Conservation (phyloP, 2,797 vertebrate species). For the Synanceia verrucosa region DNA sequence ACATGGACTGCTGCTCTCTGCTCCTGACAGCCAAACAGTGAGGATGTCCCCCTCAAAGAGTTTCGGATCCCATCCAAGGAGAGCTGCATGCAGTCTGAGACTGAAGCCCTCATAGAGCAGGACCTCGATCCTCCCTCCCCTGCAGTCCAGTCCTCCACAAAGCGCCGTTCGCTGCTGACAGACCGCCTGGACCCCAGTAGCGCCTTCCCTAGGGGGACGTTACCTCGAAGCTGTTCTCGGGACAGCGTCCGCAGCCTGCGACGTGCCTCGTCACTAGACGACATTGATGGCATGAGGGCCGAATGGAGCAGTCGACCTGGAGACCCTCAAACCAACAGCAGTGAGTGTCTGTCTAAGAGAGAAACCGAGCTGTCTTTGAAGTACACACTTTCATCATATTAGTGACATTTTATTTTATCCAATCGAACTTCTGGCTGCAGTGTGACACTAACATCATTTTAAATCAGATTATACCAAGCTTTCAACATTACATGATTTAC, state of each 20-base stretch:
- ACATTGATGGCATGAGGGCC: slow-evolving; percentile 86
- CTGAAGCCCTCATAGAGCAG: slow-evolving; percentile 89
- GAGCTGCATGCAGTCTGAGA: slow-evolving; percentile 90
- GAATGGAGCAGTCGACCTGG: slow-evolving; percentile 70
- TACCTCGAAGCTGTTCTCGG: slow-evolving; percentile 78
- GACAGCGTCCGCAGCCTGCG: slow-evolving; percentile 88
- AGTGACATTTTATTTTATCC: background rate
- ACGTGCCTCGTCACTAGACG: slow-evolving; percentile 88
- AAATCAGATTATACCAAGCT: background rate
- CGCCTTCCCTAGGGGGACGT: slow-evolving; percentile 61
- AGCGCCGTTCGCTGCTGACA: slow-evolving; percentile 73
- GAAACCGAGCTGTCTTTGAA: background rate
- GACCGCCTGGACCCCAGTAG: slow-evolving; percentile 76
- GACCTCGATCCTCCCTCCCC: slow-evolving; percentile 74
- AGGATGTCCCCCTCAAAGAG: slow-evolving; percentile 88
- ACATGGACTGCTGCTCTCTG: background rate
- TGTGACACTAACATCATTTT: background rate
- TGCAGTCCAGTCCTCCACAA: slow-evolving; percentile 67
- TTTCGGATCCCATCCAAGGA: slow-evolving; percentile 88
- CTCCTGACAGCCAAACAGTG: slow-evolving; percentile 79
- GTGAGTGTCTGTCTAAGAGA: slow-evolving; percentile 57
- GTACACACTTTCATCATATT: background rate
- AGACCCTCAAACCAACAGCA: slow-evolving; percentile 62
- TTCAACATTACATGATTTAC: background rate
- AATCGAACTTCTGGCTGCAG: background rate